Evolutionary conservation across 2,888 invertebrate species (phyloP), one percentile per base, ranked within the genome.

Genomic region (Dasysyrphus tricinctus): DNA sequence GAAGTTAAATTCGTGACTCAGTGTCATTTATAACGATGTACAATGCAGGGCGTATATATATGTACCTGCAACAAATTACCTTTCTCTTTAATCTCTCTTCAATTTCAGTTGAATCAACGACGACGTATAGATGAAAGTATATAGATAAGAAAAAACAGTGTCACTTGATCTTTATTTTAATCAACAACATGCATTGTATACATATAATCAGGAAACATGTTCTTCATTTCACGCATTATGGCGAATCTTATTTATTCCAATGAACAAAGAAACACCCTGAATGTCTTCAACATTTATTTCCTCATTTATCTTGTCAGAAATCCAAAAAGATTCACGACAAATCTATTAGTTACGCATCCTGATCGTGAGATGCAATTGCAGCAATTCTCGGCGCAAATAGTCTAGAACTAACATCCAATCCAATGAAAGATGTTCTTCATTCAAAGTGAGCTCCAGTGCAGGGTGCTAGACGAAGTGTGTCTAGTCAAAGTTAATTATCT

Each of bases 401-500:
- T 56, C 47, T 32, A 70, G 56, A 76, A 63, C 34, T 7, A 51
- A 54, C 12, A 47, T 14, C 54, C 9, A 19, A 69, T 75, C 54
- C 47, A 76, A 72, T 81, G 77, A 51, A 19, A 39, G 34, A 29
- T 57, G 57, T 51, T n/a, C 56, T 70, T 39, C 67, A 61, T 34
- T 56, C 11, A 19, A 24, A 54, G 7, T 37, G 29, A 39, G 19
- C 11, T 73, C n/a, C 76, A 56, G 54, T 11, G 56, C 61, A 29
- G 37, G 24, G 54, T 11, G 56, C 61, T 32, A 44, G 16, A 39
- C 37, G 9, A 65, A 81, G 34, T 44, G n/a, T 49, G 61, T 78
- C 82, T 74, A 78, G 82, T 78, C 82, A 67, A 67, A 83, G 78
- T 78, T 78, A 83, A 83, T 83, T 83, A 74, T 74, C 74, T 69